Base-by-base conservation (phyloP, 1,140 invertebrate genomes). In the Brachionus rubens region DNA sequence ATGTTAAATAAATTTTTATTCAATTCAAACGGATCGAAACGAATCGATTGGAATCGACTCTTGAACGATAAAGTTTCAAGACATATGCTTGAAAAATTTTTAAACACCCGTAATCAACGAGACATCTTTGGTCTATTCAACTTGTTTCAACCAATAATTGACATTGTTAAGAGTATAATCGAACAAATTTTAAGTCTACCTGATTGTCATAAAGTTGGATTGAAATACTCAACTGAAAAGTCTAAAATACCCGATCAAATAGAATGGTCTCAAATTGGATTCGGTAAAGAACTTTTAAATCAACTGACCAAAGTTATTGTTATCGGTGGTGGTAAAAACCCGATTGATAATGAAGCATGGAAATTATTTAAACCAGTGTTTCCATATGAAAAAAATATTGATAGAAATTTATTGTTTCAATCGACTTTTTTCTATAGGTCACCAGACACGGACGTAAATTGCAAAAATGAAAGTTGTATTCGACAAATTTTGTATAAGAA, bases 141-240 rank as follows among this genome's bases (percentile, higher is more conserved):
- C 19, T 26, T 54, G 19, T 26, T 54, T 54, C 24, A 54, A 28
- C 30, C n/a, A 1, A 54, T 54, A 12, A n/a, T n/a, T 2, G 19
- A 54, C 30, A 28, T 54, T 24, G 26, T 54, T 3, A 26, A 54
- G 30, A 26, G 30, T 26, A 9, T 54, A 0, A 54, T 54, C 4
- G 9, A 14, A 14, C 6, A 54, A 54, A 12, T 54, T 5, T 54
- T 54, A 54, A 28, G 24, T 12, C 24, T 54, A 28, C 50, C 50
- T 14, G 30, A 12, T 26, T 54, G 50, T 54, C 24, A 54, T 9
- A 21, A 54, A 24, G 7, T 54, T 7, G 50, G 50, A 28, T n/a
- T 54, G 2, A 54, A n/a, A 54, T 54, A 54, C 30, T 54, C 50
- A 54, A 54, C 50, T 26, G 30, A 54, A 21, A 54, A 26, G n/a